These are phyloP conservation scores for Merodon equestris DNA, from an alignment of 2,888 invertebrate genomes.

Conservation along the genomic window DNA sequence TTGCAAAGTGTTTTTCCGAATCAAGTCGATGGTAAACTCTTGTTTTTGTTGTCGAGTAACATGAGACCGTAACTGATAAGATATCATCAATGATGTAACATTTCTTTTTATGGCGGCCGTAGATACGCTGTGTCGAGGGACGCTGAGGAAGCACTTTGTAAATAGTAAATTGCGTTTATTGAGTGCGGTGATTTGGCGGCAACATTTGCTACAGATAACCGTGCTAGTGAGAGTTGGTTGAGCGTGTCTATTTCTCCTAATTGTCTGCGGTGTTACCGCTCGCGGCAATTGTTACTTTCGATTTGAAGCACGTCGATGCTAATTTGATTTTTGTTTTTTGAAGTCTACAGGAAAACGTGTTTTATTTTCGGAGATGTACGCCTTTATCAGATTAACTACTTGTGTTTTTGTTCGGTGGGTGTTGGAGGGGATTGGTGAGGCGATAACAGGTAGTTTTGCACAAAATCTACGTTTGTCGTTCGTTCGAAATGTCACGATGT, in stretches of 20 bases:
- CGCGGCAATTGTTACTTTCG: slow-evolving; percentile 4
- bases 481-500: slow-evolving; percentile 57
- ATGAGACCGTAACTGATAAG: slow-evolving; percentile 21
- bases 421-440: neutral
- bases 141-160: too few relatives aligned
- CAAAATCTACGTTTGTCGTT: slow-evolving; percentile 33
- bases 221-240: too few relatives aligned
- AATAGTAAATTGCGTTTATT: too few relatives aligned
- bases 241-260: slow-evolving; percentile 3
- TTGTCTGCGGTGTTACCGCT: slow-evolving; percentile 6
- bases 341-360: slow-evolving; percentile 50
- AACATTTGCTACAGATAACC: too few relatives aligned
- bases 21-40: slow-evolving; percentile 16
- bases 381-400: neutral
- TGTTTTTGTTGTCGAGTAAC: slow-evolving; percentile 17
- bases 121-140: too few relatives aligned
- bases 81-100: slow-evolving; percentile 47
- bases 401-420: too few relatives aligned
- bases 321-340: slow-evolving; percentile 33
- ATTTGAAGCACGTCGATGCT: slow-evolving; percentile 45
- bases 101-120: neutral
- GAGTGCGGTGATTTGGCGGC: too few relatives aligned
- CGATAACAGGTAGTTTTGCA: slow-evolving; percentile 36
- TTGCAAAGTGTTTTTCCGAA: slow-evolving; percentile 9
- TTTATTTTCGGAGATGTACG: slow-evolving; percentile 25